Base-by-base conservation (phyloP, 2,888 invertebrate species). In the Ephialtes manifestator region DNA sequence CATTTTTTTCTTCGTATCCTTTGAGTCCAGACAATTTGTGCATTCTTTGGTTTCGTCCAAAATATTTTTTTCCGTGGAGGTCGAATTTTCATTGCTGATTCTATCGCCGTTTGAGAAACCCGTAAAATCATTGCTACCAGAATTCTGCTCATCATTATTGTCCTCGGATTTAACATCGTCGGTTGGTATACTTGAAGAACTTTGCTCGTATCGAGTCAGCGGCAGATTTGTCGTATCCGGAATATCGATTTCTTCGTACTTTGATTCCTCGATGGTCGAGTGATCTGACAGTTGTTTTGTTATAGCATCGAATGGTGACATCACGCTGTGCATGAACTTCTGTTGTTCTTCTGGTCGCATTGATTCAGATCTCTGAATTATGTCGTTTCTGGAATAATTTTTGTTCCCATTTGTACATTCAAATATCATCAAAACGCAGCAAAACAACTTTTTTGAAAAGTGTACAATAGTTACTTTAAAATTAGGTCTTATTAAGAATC, bases 211-310 rank as follows among this genome's bases (percentile, higher is more conserved):
- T 4, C 88, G 89, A 2, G 79, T 88, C 0, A 87, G 1, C 11
- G 87, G 72, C 2, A 74, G 20, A 53, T 81, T 85, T 0, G 78
- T 83, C 4, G 82, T 46, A 3, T 87, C 83, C 18, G 75, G 76
- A 28, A 80, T 51, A 24, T 86, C 85, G 15, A 63, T 53, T 8
- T 88, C 88, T 13, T 87, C 83, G 53, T 83, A 80, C 75, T 90
- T 90, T 1, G 88, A 85, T 10, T 91, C 89, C 53, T 92, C 91
- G 46, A 91, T 87, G 8, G 88, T 84, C 4, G 90, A 90, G 51
- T 92, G 91, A 87, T 90, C 93, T 0, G 90, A 88, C 15, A 93
- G 63, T 24, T 93, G 91, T 53, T 94, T 92, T 1, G 93, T 88
- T 31, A 94, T 90, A 7, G 90, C 88, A 28, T 92, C 90, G 15